Base-by-base conservation (phyloP, 1,140 invertebrate genomes). In the Eriocheir sinensis region DNA sequence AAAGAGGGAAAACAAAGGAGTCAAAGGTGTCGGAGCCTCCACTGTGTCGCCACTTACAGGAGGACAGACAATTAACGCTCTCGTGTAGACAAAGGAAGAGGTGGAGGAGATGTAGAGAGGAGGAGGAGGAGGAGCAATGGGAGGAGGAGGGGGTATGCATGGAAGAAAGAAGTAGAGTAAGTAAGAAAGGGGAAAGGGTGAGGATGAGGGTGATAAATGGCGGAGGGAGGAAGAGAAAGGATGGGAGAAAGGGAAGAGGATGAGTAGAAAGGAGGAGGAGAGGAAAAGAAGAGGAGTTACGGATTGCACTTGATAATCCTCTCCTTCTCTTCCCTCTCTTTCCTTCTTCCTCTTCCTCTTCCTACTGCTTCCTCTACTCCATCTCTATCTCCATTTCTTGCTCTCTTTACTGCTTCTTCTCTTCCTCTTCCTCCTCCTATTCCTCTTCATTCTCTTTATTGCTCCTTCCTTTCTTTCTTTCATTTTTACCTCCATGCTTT, bases 311-410 rank as follows among this genome's bases (percentile, higher is more conserved):
- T 72, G n/a, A n/a, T n/a, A n/a, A n/a, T n/a, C n/a, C n/a, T n/a
- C n/a, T n/a, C n/a, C n/a, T n/a, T n/a, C 60, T 15, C 60, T 72
- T n/a, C 60, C 12, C 12, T 72, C 12, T 72, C n/a, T 15, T n/a
- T 72, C 30, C 85, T 88, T 88, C 85, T 38, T 38, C 40, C 85
- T 38, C 83, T 85, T 38, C 38, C 85, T 88, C 38, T 38, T 38
- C 38, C 85, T 72, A 15, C 60, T n/a, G 12, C n/a, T n/a, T n/a
- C 60, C 60, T 15, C 60, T 72, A 72, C 60, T n/a, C 60, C 60
- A 72, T 72, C 60, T 72, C 60, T 15, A n/a, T 72, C 60, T n/a
- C 12, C 12, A 15, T 72, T n/a, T 72, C 60, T 72, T n/a, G 12
- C 60, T 72, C 60, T 72, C 60, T 72, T n/a, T 72, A 15, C n/a